A percentile compares a stretch with the other conserved stretches of the same genome.
Evolutionary conservation across 2,113 vertebrate genomes (phyloP).

Genomic region (Protobothrops flavoviridis): DNA sequence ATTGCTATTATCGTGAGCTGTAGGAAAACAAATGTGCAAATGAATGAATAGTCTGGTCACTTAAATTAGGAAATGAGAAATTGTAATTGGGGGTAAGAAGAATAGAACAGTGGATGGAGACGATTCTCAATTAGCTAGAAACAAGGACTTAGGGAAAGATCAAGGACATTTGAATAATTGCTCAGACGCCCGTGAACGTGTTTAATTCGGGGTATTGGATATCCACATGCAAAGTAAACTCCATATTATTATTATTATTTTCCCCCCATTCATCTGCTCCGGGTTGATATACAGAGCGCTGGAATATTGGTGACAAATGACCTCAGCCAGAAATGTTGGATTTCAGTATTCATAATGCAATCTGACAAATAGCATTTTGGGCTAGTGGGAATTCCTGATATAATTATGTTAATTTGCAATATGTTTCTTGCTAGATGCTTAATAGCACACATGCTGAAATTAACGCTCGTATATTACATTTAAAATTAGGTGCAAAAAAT

Average conservation of each 20-base stretch:
- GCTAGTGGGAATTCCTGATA: constrained; percentile 54
- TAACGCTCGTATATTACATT: constrained; percentile 50
- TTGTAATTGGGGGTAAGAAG: neutral
- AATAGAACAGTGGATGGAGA: neutral
- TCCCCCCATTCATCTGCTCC: neutral
- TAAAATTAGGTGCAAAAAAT: constrained; percentile 42
- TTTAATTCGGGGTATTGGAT: neutral
- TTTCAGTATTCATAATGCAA: constrained; percentile 62
- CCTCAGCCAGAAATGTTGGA: constrained; percentile 48
- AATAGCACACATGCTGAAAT: constrained; percentile 44
- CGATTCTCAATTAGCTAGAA: neutral
- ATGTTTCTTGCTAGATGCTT: constrained; percentile 50
- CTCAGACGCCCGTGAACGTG: neutral
- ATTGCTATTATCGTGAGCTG: neutral
- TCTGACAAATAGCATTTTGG: constrained; percentile 55
- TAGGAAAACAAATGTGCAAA: neutral
- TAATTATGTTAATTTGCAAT: constrained; percentile 66
- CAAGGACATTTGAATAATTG: neutral
- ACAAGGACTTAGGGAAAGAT: neutral
- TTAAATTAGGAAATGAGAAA: neutral
- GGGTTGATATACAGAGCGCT: constrained; percentile 32
- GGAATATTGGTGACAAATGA: constrained; percentile 53
- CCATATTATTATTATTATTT: neutral
- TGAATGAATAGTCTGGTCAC: neutral
- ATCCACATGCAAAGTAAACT: constrained; percentile 26